Evolutionary conservation across 2,113 vertebrate genomes (phyloP).

Genomic region (Myotis brandtii): DNA sequence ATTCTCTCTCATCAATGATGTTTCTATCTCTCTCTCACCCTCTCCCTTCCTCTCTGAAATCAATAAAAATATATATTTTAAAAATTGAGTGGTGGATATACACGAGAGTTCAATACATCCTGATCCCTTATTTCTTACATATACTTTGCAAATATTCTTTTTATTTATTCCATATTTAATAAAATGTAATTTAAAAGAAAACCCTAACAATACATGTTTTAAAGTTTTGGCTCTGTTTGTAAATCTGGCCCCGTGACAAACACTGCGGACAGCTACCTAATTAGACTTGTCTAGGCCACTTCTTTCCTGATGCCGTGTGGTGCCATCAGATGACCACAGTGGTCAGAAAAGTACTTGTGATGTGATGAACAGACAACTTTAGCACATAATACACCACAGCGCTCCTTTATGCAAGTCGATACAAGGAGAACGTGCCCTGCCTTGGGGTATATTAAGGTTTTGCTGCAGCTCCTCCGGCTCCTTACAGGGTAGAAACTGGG

Average conservation of each 20-base stretch:
- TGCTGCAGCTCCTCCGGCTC: background rate
- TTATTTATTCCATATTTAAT: background rate
- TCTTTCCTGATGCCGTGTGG: background rate
- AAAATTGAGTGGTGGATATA: background rate
- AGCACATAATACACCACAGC: background rate
- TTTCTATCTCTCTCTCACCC: no score
- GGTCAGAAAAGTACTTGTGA: background rate
- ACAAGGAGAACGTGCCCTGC: background rate
- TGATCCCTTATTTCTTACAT: background rate
- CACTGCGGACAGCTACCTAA: background rate
- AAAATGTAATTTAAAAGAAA: background rate
- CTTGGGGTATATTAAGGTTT: background rate
- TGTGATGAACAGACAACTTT: background rate
- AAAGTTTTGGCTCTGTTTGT: background rate
- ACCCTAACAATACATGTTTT: background rate
- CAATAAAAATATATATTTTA: no score
- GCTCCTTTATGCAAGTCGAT: background rate
- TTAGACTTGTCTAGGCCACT: background rate
- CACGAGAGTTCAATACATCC: background rate
- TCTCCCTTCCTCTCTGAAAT: no score
- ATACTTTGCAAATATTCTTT: slow-evolving; percentile 2
- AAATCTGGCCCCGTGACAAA: background rate
- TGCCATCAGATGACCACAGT: background rate
- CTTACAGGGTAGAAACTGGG: background rate
- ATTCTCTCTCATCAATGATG: no score